These are phyloP conservation scores for Amazona guildingii DNA, from an alignment of 2,113 vertebrate genomes.

Conservation along the genomic window DNA sequence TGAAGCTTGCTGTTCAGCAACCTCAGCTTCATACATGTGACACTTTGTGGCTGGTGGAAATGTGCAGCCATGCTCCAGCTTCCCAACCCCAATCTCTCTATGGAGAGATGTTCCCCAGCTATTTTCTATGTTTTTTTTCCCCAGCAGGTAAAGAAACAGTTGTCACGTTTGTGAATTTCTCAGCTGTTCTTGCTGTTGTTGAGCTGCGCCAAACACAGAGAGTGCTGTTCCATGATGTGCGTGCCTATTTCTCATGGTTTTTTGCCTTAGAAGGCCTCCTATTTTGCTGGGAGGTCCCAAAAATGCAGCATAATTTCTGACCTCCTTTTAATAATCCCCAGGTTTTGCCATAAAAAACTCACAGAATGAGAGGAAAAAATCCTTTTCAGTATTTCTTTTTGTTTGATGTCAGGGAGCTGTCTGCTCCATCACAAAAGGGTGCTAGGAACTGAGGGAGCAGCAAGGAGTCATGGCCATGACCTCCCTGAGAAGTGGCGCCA, in stretches of 20 bases:
- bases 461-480: background rate
- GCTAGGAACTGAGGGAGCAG: background rate
- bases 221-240: background rate
- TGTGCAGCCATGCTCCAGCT: background rate
- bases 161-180: background rate
- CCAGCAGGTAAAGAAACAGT: background rate
- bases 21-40: rapidly evolving
- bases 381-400: background rate
- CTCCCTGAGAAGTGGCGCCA: background rate
- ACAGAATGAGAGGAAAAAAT: background rate
- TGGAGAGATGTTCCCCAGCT: background rate
- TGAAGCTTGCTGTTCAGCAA: background rate
- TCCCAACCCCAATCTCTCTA: background rate
- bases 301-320: background rate
- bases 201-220: background rate
- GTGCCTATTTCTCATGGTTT: background rate
- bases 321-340: background rate
- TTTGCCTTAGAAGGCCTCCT: background rate
- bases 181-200: background rate
- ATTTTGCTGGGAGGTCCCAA: background rate
- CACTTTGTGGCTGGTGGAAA: background rate
- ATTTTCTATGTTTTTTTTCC: background rate
- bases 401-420: background rate
- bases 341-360: background rate
- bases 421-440: background rate